phyloP scores from a whole-genome alignment of 1,140 invertebrate species.

The Drosophila malerkotliana region DNA sequence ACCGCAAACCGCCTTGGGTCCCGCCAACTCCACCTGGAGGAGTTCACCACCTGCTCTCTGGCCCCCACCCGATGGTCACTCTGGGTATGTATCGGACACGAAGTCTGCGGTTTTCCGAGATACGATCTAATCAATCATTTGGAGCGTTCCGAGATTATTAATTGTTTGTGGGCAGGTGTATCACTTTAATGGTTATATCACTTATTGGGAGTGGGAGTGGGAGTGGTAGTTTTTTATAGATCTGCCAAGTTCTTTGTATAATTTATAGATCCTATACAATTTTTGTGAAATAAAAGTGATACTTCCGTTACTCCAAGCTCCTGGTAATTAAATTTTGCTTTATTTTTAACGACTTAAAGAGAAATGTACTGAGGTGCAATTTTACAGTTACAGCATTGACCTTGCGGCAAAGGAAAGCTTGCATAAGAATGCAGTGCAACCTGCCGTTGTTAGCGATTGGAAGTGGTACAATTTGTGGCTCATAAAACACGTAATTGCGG shows the following conservation, averaged over 20 bases:
- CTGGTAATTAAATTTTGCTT: no score
- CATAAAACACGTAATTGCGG: constrained; percentile 19
- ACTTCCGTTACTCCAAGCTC: no score
- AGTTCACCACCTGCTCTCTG: constrained; percentile 32
- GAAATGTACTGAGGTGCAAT: no score
- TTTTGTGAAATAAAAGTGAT: no score
- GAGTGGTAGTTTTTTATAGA: no score
- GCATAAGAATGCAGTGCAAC: neutral
- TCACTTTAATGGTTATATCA: neutral
- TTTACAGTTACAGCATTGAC: no score
- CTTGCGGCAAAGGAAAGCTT: neutral
- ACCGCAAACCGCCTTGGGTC: constrained; percentile 25
- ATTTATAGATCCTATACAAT: no score
- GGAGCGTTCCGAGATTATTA: neutral
- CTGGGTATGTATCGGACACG: constrained; percentile 38
- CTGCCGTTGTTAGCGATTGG: neutral
- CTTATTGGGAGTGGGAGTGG: neutral
- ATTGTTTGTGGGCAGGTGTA: constrained; percentile 4
- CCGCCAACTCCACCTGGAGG: constrained; percentile 4
- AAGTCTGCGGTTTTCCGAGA: constrained; percentile 19
- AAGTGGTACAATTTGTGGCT: constrained; percentile 16
- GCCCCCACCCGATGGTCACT: constrained; percentile 15
- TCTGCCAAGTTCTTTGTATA: no score
- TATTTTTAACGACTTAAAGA: no score
- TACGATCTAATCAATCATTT: constrained; percentile 35